phyloP scores from a whole-genome alignment of 2,888 invertebrate species.

The Podotricha telesiphe region DNA sequence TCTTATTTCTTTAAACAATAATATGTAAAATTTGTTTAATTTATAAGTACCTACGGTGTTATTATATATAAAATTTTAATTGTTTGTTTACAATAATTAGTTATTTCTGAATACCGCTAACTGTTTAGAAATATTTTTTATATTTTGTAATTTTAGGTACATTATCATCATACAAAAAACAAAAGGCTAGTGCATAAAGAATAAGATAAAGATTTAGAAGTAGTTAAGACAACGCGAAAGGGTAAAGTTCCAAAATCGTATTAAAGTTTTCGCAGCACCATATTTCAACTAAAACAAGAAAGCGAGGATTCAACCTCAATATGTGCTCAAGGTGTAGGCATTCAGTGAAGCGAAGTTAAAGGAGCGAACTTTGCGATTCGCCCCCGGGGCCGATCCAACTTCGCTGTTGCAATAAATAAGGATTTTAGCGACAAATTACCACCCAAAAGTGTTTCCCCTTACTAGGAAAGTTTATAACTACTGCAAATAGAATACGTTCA shows the following conservation, averaged over 20 bases:
- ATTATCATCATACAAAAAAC: no score
- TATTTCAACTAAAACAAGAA: conserved; percentile 76
- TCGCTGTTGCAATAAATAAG: conserved; percentile 81
- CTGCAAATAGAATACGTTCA: conserved; percentile 53
- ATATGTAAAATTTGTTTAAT: no score
- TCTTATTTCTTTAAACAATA: no score
- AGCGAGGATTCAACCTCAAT: conserved; percentile 77
- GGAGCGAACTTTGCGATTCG: conserved; percentile 78
- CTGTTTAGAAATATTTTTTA: no score
- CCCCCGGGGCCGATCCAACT: conserved; percentile 79
- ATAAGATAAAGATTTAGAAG: conserved; percentile 28
- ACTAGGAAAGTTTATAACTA: conserved; percentile 69
- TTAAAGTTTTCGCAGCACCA: conserved; percentile 64
- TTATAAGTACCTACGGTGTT: no score
- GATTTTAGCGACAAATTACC: conserved; percentile 83
- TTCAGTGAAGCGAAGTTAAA: conserved; percentile 79
- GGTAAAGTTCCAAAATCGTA: conserved; percentile 62
- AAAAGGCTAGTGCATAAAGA: conserved; percentile 6
- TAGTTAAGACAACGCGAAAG: conserved; percentile 36
- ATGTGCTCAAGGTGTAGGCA: conserved; percentile 78
- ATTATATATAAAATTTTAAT: no score
- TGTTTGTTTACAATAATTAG: no score
- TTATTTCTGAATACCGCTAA: no score
- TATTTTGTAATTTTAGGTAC: no score
- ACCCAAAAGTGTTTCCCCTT: conserved; percentile 76